phyloP scores from a whole-genome alignment of 2,113 vertebrate species.

The Ameiurus melas region DNA sequence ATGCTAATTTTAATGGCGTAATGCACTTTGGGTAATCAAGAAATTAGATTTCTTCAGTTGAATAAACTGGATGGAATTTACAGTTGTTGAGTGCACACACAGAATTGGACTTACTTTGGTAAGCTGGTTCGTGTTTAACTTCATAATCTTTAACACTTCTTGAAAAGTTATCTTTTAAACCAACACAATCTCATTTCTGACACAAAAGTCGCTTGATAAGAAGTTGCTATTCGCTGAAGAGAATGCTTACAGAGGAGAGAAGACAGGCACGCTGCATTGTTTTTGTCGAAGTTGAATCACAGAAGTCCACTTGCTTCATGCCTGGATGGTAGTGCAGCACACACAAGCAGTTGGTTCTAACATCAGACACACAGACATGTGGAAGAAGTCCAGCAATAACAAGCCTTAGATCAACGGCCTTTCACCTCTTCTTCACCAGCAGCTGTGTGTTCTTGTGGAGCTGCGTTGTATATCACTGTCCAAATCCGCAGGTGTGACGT shows the following conservation, averaged over 20 bases:
- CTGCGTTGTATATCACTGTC: conserved; percentile 13
- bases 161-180: background rate
- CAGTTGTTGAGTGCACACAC: conserved; percentile 6
- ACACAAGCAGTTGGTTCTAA: background rate
- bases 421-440: conserved; percentile 26
- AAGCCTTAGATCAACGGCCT: background rate
- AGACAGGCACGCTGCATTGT: conserved; percentile 50
- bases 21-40: conserved; percentile 50
- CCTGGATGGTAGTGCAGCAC: conserved; percentile 8
- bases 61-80: conserved; percentile 14
- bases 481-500: conserved; percentile 39
- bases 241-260: conserved; percentile 36
- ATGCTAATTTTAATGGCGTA: conserved; percentile 26
- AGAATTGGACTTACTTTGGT: conserved; percentile 32
- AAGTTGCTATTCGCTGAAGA: conserved; percentile 14
- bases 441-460: conserved; percentile 28
- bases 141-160: conserved; percentile 10
- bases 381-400: conserved; percentile 21
- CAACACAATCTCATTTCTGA: conserved; percentile 2
- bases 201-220: conserved; percentile 1
- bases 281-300: conserved; percentile 16
- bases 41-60: background rate
- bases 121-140: conserved; percentile 14
- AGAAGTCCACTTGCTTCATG: conserved; percentile 21
- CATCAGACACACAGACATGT: conserved; percentile 2